Evolutionary conservation across 2,797 vertebrate species (phyloP), one percentile per base, ranked within the genome.

Genomic region (Myotis myotis): DNA sequence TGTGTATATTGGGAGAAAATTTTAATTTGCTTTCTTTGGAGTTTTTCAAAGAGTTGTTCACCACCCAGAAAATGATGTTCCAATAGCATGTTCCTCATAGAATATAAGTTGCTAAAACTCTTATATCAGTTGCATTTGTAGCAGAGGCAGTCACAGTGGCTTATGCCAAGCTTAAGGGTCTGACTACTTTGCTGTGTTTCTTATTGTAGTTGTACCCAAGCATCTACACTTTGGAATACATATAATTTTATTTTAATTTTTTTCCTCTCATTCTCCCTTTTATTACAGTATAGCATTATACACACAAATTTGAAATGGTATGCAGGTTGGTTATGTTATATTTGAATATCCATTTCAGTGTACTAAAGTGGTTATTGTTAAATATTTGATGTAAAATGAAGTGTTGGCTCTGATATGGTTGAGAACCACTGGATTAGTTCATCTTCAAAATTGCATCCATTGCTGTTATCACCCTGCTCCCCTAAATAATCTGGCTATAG

Each of bases 31-130:
- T 92, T 85, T 88, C 38, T 95, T 90, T 66, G 47, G 79, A 57
- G 64, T 53, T 93, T 92, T 85, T 93, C 44, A 91, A 85, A 96
- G 47, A 38, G 10, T 83, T 93, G 23, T 89, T 96, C 28, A 70
- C 16, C 1, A 20, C 51, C 19, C 12, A 92, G 38, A 22, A 96
- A 88, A 49, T 87, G 71, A 87, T 91, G 25, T 76, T 83, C 41
- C 38, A 82, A 57, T 1, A 74, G 75, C 6, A 84, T 4, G 15
- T 5, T 91, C 23, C 36, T 74, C 3, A 7, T 68, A 55, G 80
- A 86, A 81, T 88, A 19, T 70, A 68, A 85, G 44, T 85, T 75
- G 53, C 62, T 93, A 76, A 87, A 82, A 25, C 17, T 87, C 30
- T 92, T 55, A 15, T 17, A 10, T 44, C 53, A 70, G 9, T 80